Evolutionary conservation across 2,888 invertebrate species (phyloP).

Genomic region (Poecilus cupreus): DNA sequence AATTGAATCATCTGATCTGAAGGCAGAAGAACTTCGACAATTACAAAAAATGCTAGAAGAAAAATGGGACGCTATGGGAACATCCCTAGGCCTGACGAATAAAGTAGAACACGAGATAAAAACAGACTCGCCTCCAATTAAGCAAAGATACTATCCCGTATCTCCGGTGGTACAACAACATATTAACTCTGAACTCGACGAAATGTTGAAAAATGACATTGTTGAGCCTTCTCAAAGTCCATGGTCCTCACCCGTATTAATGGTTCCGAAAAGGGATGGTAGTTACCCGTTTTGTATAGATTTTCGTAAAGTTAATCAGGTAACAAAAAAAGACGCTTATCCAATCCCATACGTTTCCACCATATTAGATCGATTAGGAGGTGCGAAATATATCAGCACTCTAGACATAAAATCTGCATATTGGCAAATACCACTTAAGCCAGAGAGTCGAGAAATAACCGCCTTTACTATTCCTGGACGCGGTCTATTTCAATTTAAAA

Average conservation of each 20-base stretch:
- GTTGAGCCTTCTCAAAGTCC: conserved; percentile 34
- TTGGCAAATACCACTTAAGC: conserved; percentile 61
- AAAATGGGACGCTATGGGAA: background rate
- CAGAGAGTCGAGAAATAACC: too few relatives aligned
- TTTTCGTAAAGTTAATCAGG: background rate
- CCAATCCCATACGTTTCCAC: conserved; percentile 65
- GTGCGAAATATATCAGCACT: conserved; percentile 65
- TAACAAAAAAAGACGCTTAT: conserved; percentile 64
- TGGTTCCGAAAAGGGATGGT: conserved; percentile 13
- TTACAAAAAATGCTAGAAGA: background rate
- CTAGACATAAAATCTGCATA: conserved; percentile 65
- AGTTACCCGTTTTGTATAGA: background rate
- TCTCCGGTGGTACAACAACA: too few relatives aligned
- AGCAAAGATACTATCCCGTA: conserved; percentile 58
- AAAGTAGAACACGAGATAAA: conserved; percentile 54
- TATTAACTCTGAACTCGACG: conserved; percentile 24
- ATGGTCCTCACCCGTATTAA: conserved; percentile 38
- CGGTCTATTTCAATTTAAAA: background rate
- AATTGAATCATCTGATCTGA: background rate
- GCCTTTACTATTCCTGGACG: too few relatives aligned
- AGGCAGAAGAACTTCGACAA: background rate
- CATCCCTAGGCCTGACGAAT: conserved; percentile 30
- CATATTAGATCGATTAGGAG: conserved; percentile 65
- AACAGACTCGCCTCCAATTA: conserved; percentile 48
- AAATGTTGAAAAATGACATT: conserved; percentile 4